Conservation (phyloP, 2,113 vertebrate genomes). For the Gila orcuttii region DNA sequence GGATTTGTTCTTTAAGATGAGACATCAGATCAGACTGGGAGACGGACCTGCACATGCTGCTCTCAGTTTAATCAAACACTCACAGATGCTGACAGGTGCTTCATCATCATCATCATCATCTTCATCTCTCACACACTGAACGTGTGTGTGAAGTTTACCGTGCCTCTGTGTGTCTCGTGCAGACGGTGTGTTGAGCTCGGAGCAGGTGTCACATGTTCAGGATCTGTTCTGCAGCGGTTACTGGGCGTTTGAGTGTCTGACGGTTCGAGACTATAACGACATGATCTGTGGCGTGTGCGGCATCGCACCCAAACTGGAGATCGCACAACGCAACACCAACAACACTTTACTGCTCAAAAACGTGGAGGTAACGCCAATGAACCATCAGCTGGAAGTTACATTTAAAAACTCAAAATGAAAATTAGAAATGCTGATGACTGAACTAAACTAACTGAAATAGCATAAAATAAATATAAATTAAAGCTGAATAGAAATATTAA, state of each 20-base stretch:
- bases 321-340: conserved; percentile 83
- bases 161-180: not conserved
- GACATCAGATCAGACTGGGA: conserved; percentile 85
- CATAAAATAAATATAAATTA: not conserved
- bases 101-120: not conserved
- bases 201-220: conserved; percentile 80
- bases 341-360: conserved; percentile 89
- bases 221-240: conserved; percentile 93
- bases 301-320: conserved; percentile 91
- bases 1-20: conserved; percentile 91
- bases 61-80: conserved; percentile 70
- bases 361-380: conserved; percentile 81
- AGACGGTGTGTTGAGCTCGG: conserved; percentile 82
- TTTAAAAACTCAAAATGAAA: not conserved
- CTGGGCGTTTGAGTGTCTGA: conserved; percentile 97
- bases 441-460: too few relatives aligned
- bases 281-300: conserved; percentile 99
- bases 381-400: not conserved
- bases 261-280: conserved; percentile 95
- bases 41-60: conserved; percentile 83
- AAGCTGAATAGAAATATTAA: not conserved
- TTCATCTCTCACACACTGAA: not conserved
- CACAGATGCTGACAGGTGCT: conserved; percentile 44
- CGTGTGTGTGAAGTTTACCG: not conserved
- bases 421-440: too few relatives aligned